Evolutionary conservation across 37 sponge, comb jelly and placozoan species (phyloP), one percentile per base, ranked within the genome.

Genomic region (Oscarella lobularis): DNA sequence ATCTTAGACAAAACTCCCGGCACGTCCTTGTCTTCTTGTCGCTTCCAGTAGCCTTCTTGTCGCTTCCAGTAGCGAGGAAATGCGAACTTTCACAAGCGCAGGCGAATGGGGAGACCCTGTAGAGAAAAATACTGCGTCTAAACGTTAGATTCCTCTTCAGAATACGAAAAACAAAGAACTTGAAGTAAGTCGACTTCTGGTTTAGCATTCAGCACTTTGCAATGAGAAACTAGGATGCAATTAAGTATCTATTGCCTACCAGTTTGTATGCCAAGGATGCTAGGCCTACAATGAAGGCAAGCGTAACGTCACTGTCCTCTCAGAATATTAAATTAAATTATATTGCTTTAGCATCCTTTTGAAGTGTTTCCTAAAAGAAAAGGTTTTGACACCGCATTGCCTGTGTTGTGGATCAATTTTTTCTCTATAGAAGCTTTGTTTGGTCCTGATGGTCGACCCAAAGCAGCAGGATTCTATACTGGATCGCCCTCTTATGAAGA

Each of bases 401-500:
- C 37, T 41, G 37, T 67, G 39, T 75, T 54, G 5, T 30, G 27
- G 2, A 1, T 72, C 3, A 38, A 20, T 31, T 1, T 29, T 1
- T 76, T 70, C 37, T 2, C 35, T 78, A 0, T 30, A 82, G 83
- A 76, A 31, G 3, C 77, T 68, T 29, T 30, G 3, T 80, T 84
- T 66, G 72, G 67, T 30, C 1, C 32, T 36, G 66, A 79, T 67
- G 86, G 78, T 2, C 80, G 89, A 0, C 93, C 93, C 0, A 3
- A 80, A 3, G 90, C 84, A 32, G 55, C 93, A 73, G 87, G 73
- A 2, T 92, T 86, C 84, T 92, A 81, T 76, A 85, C 90, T 38
- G 84, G 87, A 5, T 68, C 71, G 27, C 87, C 86, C 3, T 39
- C 65, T n/a, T 92, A 81, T 69, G 67, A 85, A 34, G 80, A 85